phyloP scores from a whole-genome alignment of 1,140 invertebrate genomes.

The Pseudomyrmex gracilis region DNA sequence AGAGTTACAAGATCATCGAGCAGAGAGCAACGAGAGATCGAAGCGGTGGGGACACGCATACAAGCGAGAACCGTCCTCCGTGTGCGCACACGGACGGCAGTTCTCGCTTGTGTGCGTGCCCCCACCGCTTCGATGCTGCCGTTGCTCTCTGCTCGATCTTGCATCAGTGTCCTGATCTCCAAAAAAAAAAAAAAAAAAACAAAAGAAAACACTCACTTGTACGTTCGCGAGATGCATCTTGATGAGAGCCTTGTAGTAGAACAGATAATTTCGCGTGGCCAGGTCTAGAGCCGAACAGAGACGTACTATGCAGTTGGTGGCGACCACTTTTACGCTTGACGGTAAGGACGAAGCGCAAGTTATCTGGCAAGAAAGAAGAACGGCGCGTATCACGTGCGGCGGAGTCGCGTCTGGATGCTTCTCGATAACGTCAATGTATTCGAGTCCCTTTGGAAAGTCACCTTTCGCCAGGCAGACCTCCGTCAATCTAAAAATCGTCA shows the following conservation, averaged over 20 bases:
- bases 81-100: no score
- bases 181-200: not conserved
- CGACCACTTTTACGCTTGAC: conserved; percentile 82
- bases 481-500: conserved; percentile 86
- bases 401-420: conserved; percentile 86
- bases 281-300: conserved; percentile 90
- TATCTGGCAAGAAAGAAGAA: conserved; percentile 91
- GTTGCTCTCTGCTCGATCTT: no score
- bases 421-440: conserved; percentile 87
- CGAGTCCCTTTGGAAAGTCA: conserved; percentile 88
- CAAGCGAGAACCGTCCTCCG: no score
- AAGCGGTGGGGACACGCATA: no score
- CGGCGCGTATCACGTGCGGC: conserved; percentile 88
- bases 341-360: conserved; percentile 87
- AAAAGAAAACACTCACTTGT: conserved; percentile 83
- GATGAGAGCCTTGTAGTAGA: conserved; percentile 90
- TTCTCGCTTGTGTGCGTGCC: no score
- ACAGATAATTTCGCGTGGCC: conserved; percentile 90
- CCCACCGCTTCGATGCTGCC: no score
- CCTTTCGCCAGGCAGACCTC: conserved; percentile 90
- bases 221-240: conserved; percentile 92
- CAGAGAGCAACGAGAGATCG: no score
- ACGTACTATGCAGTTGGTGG: conserved; percentile 86
- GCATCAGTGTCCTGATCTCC: no score
- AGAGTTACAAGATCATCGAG: not conserved